These are phyloP conservation scores for Gallinago paraguaiae DNA, from an alignment of 2,113 vertebrate genomes.

Conservation along the genomic window DNA sequence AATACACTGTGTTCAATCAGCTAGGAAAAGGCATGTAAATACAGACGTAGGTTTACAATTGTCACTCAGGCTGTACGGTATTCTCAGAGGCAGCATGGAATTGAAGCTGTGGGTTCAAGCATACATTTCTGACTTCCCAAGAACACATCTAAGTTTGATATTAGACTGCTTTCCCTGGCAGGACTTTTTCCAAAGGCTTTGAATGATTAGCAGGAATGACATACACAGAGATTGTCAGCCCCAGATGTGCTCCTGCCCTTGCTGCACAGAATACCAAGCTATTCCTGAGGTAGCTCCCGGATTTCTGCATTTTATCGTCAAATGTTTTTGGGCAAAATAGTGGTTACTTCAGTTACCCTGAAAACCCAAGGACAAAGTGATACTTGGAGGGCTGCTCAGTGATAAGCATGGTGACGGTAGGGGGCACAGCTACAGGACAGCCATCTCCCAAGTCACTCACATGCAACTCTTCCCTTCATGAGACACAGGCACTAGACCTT, in stretches of 20 bases:
- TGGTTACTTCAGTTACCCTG: neutral
- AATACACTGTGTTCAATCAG: neutral
- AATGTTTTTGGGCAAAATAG: neutral
- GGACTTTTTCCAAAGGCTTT: neutral
- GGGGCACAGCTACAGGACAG: neutral
- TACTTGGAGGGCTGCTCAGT: neutral
- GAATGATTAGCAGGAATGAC: neutral
- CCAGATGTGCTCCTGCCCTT: neutral
- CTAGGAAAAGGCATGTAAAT: neutral
- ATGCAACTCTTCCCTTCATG: accelerated
- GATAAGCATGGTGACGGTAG: neutral
- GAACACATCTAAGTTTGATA: neutral
- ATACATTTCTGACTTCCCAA: neutral
- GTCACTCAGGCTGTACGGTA: neutral
- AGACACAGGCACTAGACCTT: neutral
- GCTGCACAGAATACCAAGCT: neutral
- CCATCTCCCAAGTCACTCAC: neutral
- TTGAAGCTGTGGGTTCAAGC: neutral
- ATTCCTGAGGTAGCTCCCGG: neutral
- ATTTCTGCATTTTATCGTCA: neutral
- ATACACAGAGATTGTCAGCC: neutral
- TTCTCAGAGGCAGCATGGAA: neutral
- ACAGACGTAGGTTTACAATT: neutral
- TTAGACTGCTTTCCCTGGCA: neutral
- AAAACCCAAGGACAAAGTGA: neutral